Conservation (phyloP, 92 coral and sea anemone genomes). For the Porites cylindrica region DNA sequence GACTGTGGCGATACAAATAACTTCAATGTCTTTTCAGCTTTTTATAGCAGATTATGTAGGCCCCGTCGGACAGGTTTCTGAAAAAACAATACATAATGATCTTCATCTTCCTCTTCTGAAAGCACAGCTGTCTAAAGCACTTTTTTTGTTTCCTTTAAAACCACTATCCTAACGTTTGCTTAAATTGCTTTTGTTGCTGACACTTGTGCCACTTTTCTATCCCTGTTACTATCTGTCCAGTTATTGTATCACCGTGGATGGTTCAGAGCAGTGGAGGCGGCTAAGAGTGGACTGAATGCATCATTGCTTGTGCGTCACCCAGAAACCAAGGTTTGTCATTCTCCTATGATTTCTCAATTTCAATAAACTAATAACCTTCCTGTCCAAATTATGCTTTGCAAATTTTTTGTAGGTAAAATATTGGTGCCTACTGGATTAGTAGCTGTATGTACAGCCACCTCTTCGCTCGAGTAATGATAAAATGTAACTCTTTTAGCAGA, state of each 20-base stretch:
- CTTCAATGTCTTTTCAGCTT: too few species aligned
- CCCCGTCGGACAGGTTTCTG: too few species aligned
- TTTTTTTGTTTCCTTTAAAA: background rate
- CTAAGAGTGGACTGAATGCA: constrained; percentile 94
- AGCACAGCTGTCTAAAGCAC: too few species aligned
- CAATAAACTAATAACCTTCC: background rate
- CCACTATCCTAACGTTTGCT: background rate
- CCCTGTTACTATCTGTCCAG: constrained; percentile 47
- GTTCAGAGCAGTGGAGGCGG: constrained; percentile 97
- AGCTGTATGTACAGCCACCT: too few species aligned
- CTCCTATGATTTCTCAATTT: background rate
- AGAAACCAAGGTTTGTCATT: constrained; percentile 87
- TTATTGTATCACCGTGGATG: constrained; percentile 98
- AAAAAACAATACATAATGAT: too few species aligned
- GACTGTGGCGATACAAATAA: too few species aligned
- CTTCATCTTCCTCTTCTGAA: too few species aligned
- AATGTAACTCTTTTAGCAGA: too few species aligned
- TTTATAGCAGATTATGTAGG: too few species aligned
- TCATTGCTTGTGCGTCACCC: constrained; percentile 96
- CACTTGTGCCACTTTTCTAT: background rate
- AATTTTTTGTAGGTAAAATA: background rate
- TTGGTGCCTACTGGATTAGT: background rate
- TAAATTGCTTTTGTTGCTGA: background rate
- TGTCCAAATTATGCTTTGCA: background rate
- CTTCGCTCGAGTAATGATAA: too few species aligned